These are phyloP conservation scores for Eueremaeus valkanovi DNA, from an alignment of 2,888 invertebrate species.

Conservation along the genomic window DNA sequence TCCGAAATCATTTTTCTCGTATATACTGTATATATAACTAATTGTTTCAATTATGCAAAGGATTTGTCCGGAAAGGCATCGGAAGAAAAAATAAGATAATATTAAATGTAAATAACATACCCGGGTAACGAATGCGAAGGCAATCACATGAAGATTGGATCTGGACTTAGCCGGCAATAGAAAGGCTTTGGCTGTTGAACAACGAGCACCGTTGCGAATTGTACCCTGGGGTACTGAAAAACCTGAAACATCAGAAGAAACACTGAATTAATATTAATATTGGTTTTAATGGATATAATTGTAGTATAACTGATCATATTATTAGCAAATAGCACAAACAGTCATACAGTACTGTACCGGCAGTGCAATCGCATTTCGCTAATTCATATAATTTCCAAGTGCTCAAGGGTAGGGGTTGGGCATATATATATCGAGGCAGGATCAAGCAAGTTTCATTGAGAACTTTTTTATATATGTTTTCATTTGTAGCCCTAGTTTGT, in stretches of 20 bases:
- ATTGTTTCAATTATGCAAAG: not conserved
- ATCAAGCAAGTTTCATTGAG: no score
- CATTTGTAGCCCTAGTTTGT: no score
- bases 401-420: no score
- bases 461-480: no score
- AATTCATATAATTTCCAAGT: no score
- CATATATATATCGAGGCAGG: no score
- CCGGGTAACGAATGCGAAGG: conserved; percentile 73
- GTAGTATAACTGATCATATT: no score
- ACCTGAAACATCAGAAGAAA: conserved; percentile 51
- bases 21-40: not conserved
- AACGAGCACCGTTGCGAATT: conserved; percentile 76
- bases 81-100: not conserved
- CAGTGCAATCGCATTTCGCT: no score
- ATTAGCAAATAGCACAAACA: no score
- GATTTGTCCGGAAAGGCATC: not conserved
- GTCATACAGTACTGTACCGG: no score
- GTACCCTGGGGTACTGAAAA: conserved; percentile 88
- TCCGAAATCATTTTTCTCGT: not conserved
- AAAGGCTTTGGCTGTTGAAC: conserved; percentile 83
- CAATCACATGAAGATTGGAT: conserved; percentile 76
- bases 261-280: no score
- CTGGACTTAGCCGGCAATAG: conserved; percentile 72
- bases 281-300: no score
- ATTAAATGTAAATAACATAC: conserved; percentile 51